Percentiles rank a stretch among this genome's conserved stretches.
phyloP scores from a whole-genome alignment of 2,797 vertebrate genomes.

The Cuculus canorus region DNA sequence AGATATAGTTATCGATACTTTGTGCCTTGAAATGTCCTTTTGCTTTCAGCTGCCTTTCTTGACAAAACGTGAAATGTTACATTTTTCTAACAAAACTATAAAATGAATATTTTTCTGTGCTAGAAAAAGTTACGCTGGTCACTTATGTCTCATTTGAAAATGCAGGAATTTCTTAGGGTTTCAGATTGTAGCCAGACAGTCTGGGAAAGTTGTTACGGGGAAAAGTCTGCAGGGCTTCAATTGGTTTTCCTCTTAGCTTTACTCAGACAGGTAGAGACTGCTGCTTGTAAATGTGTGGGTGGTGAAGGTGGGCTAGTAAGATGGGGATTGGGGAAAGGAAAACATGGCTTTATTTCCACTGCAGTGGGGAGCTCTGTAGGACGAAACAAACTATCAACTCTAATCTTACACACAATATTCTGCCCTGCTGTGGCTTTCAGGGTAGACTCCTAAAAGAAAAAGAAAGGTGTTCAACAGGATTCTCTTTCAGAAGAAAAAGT shows the following conservation, averaged over 20 bases:
- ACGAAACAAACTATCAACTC: not conserved
- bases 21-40: constrained; percentile 39
- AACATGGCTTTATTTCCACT: not conserved
- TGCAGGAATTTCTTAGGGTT: not conserved
- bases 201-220: not conserved
- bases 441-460: not conserved
- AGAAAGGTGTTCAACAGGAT: not conserved
- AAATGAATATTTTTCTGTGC: constrained; percentile 37
- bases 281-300: not conserved
- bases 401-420: not conserved
- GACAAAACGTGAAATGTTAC: constrained; percentile 11
- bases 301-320: not conserved
- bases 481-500: not conserved
- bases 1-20: not conserved
- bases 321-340: not conserved
- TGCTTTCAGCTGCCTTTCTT: not conserved
- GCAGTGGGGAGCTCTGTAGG: not conserved
- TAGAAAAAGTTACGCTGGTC: not conserved
- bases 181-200: not conserved
- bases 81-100: constrained; percentile 45
- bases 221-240: not conserved
- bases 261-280: not conserved
- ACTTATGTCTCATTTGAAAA: constrained; percentile 15
- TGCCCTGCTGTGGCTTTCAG: not conserved
- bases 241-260: not conserved